Conservation (phyloP, 2,797 vertebrate genomes). For the Crocodylus rhombifer region DNA sequence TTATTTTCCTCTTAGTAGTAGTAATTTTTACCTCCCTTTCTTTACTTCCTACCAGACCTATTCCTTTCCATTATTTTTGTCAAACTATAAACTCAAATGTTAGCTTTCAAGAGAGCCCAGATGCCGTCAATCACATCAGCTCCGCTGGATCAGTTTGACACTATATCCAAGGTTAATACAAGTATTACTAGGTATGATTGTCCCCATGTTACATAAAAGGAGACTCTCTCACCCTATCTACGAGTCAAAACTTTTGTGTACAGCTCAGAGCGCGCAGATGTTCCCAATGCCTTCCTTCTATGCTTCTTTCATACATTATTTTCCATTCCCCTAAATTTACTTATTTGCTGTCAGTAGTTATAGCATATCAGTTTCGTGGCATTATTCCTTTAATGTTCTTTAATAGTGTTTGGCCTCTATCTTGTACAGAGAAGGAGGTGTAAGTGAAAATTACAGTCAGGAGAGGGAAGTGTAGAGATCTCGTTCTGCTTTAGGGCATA, state of each 20-base stretch:
- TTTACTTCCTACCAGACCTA: too few species aligned
- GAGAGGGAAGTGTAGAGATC: not conserved
- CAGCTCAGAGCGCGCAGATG: not conserved
- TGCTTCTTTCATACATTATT: not conserved
- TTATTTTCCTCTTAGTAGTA: not conserved
- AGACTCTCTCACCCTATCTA: not conserved
- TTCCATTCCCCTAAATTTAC: not conserved
- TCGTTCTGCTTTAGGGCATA: not conserved
- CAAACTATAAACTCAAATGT: not conserved
- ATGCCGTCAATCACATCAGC: not conserved
- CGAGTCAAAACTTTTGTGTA: not conserved
- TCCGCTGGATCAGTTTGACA: not conserved
- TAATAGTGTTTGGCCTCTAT: not conserved
- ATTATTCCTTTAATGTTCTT: not conserved
- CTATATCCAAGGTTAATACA: not conserved
- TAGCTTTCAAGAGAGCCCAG: not conserved
- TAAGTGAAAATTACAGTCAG: not conserved
- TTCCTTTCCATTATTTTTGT: not conserved
- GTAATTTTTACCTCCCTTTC: not conserved
- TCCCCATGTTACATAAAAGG: not conserved
- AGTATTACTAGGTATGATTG: not conserved
- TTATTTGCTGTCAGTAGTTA: not conserved
- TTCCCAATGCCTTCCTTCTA: too few species aligned
- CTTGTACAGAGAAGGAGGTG: not conserved
- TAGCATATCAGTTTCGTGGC: not conserved